Base-by-base conservation (phyloP, 2,113 vertebrate genomes). In the Coturnix japonica region DNA sequence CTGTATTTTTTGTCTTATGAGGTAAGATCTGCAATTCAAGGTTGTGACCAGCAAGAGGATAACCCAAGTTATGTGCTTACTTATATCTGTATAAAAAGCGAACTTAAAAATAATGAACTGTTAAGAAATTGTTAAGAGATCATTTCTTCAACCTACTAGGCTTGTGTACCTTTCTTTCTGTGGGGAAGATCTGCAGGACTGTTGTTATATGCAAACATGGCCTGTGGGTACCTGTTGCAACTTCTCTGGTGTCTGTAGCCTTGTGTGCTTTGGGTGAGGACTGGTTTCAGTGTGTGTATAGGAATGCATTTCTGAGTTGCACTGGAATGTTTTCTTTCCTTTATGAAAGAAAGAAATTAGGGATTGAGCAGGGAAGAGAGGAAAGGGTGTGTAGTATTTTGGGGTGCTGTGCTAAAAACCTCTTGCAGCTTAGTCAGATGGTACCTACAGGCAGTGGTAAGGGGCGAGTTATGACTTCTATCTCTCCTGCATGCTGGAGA, bases 401-500 rank as follows among this genome's bases (percentile, higher is more conserved):
- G 78, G 16, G 59, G 79, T 73, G 54, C 67, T 85, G 9, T 60
- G n/a, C 41, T 91, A 23, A 84, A 86, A 87, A 78, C 78, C 74
- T 28, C 74, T 81, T 31, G 53, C 41, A 71, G 77, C 81, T 53
- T 84, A 85, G 26, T 44, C 87, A 90, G 64, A 64, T 95, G 93
- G 59, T 54, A 65, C 75, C 81, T 85, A 49, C 47, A 75, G 23
- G 19, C 87, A 92, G 43, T 53, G 51, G 61, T 54, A 47, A 51
- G 31, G 43, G 41, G 41, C 51, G 87, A 85, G 78, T 87, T 33
- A 28, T 11, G 43, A n/a, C 66, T 94, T 92, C 60, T 57, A 64
- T 73, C 87, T 71, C 1, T 1, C 21, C 23, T 9, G n/a, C 6
- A 1, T 5, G 30, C 21, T 35, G 70, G 28, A 26, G 57, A 9